Percentiles rank a stretch among this genome's conserved stretches.
Conservation (phyloP, 2,888 invertebrate species). For the Sarcophaga variegata region DNA sequence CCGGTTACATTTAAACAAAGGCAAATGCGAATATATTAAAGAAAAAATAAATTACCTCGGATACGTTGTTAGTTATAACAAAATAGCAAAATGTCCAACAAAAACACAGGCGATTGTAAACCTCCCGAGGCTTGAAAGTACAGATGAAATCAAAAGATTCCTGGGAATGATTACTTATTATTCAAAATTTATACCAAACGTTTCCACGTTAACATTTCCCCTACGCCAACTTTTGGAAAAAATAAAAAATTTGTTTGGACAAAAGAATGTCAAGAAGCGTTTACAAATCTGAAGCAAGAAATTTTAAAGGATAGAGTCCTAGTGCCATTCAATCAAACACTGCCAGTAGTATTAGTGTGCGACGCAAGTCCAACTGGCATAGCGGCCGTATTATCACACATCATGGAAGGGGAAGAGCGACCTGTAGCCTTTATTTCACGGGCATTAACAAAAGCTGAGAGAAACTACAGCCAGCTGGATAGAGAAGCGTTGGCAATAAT, state of each 20-base stretch:
- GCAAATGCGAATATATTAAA: slow-evolving; percentile 39
- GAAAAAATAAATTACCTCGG: slow-evolving; percentile 6
- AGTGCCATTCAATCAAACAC: slow-evolving; percentile 35
- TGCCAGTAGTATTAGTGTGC: slow-evolving; percentile 24
- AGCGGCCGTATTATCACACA: background rate
- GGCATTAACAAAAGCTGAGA: background rate
- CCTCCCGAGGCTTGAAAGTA: background rate
- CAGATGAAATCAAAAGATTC: slow-evolving; percentile 9
- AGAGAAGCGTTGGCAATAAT: too few relatives aligned
- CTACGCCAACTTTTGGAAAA: slow-evolving; percentile 27
- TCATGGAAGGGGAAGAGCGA: background rate
- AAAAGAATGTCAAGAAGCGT: slow-evolving; percentile 28
- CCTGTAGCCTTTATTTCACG: background rate
- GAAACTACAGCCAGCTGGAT: background rate
- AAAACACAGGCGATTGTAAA: background rate
- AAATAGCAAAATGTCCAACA: slow-evolving; percentile 3
- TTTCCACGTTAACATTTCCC: slow-evolving; percentile 34
- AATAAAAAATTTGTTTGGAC: slow-evolving; percentile 31
- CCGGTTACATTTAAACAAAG: slow-evolving; percentile 19
- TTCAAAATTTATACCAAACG: slow-evolving; percentile 34
- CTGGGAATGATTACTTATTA: background rate
- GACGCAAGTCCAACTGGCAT: slow-evolving; percentile 1
- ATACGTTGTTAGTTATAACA: slow-evolving; percentile 41
- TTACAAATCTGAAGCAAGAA: slow-evolving; percentile 34
- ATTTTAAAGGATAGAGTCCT: slow-evolving; percentile 36